Evolutionary conservation across 2,888 invertebrate species (phyloP).

Genomic region (Cosmopolites sordidus): DNA sequence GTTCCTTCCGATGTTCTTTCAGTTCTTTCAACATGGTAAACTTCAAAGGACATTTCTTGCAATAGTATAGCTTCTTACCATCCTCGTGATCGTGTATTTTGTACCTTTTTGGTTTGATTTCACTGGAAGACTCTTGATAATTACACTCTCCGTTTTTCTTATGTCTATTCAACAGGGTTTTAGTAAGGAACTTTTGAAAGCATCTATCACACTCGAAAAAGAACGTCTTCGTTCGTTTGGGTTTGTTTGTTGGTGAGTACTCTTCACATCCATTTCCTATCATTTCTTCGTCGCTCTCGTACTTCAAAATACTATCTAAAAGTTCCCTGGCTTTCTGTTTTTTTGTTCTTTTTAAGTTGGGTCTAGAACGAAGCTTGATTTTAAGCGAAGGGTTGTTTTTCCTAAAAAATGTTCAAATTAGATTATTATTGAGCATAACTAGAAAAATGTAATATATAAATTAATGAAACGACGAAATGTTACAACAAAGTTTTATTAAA

Average conservation of each 20-base stretch:
- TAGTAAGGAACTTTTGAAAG: conserved; percentile 1
- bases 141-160: conserved; percentile 7
- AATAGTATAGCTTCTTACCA: conserved; percentile 30
- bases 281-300: not conserved
- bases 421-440: not conserved
- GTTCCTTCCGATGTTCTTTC: conserved; percentile 34
- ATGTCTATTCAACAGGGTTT: not conserved
- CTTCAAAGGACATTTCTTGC: conserved; percentile 36
- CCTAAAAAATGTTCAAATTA: not conserved
- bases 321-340: not conserved
- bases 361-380: not conserved
- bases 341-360: not conserved
- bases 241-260: too few species aligned
- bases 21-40: conserved; percentile 34
- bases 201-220: conserved; percentile 7
- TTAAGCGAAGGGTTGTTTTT: not conserved
- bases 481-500: too few species aligned
- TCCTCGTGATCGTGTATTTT: conserved; percentile 8
- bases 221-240: too few species aligned
- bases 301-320: not conserved
- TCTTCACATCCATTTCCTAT: not conserved
- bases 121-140: not conserved
- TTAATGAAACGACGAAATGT: too few species aligned
- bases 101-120: not conserved
- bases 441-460: too few species aligned